Evolutionary conservation across 2,113 vertebrate genomes (phyloP), one percentile per base, ranked within the genome.

Genomic region (Sander lucioperca): DNA sequence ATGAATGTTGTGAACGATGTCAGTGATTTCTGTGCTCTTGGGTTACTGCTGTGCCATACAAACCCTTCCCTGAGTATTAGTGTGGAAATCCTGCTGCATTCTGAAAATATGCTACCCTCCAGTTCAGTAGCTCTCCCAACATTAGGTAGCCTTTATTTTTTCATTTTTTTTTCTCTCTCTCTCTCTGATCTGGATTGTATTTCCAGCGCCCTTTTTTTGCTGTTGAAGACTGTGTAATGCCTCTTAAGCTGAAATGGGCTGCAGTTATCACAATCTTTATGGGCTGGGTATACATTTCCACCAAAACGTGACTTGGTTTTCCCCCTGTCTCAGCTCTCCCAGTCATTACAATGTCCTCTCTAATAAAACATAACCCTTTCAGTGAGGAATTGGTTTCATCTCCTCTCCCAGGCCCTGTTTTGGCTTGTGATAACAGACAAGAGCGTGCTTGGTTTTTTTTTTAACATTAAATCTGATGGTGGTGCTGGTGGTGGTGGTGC

Each of bases 281-380:
- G 69, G 73, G 48, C 80, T 14, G 67, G 64, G 88, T 88, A 86
- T 93, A 90, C 85, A 77, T 91, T 92, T 93, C 78, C 90, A 92
- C 85, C 68, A 84, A 84, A 93, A 85, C 87, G 88, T 94, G 90
- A 93, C 92, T 88, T 77, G 77, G 83, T 77, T 57, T 72, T 63
- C 77, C 80, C 70, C 39, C 50, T 18, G 33, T 77, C 72, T 64
- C n/a, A 5, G 66, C 68, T 77, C 71, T 85, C 85, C 73, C 76
- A 74, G 84, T 87, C 86, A 74, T 84, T 82, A 82, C 87, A 82
- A 82, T 89, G 82, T 89, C 85, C 82, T 75, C 67, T 23, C 90
- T 88, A 93, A 93, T 93, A 91, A 91, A 93, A 92, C 88, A 78
- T 79, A 90, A 91, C 83, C 86, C 91, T 80, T 89, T 84, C 86